Base-by-base conservation (phyloP, 2,113 vertebrate genomes). In the Sciurus niger region DNA sequence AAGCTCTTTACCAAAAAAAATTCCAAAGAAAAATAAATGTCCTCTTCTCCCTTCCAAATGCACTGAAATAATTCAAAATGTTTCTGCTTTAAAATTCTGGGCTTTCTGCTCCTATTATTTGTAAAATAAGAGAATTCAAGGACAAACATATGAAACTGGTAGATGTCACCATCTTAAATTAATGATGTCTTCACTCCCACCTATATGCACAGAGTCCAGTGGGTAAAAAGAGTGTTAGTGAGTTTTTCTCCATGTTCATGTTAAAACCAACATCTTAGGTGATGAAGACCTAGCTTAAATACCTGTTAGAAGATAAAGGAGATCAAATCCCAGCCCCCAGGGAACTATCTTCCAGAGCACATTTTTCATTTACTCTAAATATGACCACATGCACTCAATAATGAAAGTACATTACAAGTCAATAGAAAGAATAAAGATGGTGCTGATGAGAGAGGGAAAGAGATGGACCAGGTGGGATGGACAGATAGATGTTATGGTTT, bases 1-100 rank as follows among this genome's bases (percentile, higher is more conserved):
- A 85, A 95, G 67, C 24, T 76, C 74, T 83, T 83, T 34, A 46
- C 30, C 94, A 90, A 96, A 48, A 94, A 92, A 94, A 92, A 73
- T 74, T 80, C 22, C 46, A 60, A 96, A 37, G 40, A 60, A 92
- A 94, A 95, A 93, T 72, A 88, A 92, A 68, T 65, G 46, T 22
- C 32, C 2, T 90, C n/a, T 24, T 43, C 1, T 94, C 24, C 25
- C 28, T 95, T 48, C 82, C 95, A 84, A 77, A 40, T 32, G 37
- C 60, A 84, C 2, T 32, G 10, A 83, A 93, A 87, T 89, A 37
- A 96, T 28, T 79, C 72, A 92, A 37, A 84, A 37, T 78, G n/a
- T 78, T 32, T 92, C 40, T 80, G 37, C 17, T 63, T 93, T 95
- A 86, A 53, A 74, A 87, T 88, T n/a, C 65, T 53, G 17, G 14